Conservation (phyloP, 2,113 vertebrate genomes). For the Ailuropoda melanoleuca region DNA sequence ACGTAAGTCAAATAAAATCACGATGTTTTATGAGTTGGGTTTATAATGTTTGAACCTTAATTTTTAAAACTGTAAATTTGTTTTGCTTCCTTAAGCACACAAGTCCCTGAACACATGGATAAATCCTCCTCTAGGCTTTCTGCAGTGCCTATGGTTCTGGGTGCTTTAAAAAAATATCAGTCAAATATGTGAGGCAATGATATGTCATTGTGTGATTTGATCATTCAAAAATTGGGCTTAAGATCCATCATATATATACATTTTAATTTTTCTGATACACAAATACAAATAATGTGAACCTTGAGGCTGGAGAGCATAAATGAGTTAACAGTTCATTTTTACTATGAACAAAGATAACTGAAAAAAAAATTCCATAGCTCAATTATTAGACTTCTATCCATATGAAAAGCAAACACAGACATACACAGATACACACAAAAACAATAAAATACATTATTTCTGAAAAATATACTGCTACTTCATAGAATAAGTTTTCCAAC, state of each 20-base stretch:
- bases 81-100: neutral
- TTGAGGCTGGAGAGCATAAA: slow-evolving; percentile 3
- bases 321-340: neutral
- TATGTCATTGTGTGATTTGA: neutral
- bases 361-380: neutral
- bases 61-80: slow-evolving; percentile 2
- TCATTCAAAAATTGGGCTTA: neutral
- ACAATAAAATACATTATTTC: neutral
- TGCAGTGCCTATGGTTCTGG: neutral
- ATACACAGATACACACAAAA: neutral
- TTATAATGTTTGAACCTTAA: neutral
- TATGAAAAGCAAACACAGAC: neutral
- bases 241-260: neutral
- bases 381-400: neutral
- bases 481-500: neutral
- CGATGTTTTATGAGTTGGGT: neutral
- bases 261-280: slow-evolving; percentile 16
- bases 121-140: neutral
- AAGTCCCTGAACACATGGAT: neutral
- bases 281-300: slow-evolving; percentile 28
- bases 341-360: neutral
- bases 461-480: slow-evolving; percentile 1
- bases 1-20: neutral
- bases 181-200: neutral
- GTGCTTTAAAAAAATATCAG: neutral